Base-by-base conservation (phyloP, 2,797 vertebrate species). In the Trichosurus vulpecula region DNA sequence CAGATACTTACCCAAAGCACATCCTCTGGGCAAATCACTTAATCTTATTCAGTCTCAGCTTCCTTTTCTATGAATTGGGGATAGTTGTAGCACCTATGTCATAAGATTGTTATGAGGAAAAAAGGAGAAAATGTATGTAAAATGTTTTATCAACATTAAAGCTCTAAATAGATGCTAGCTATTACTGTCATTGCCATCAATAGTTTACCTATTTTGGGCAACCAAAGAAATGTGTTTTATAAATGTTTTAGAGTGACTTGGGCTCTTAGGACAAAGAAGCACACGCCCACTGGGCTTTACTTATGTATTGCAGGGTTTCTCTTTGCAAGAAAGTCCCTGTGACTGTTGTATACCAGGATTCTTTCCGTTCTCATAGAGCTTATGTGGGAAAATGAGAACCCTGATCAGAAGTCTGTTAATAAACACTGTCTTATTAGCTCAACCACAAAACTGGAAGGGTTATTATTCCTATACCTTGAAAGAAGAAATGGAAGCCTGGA, bases 401-500 rank as follows among this genome's bases (percentile, higher is more conserved):
- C 41, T 1, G 0, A 30, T 11, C 41, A 91, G 30, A 92, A 92
- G 90, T 47, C 30, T 90, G 30, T 51, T 93, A 91, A 90, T 29
- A 92, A 95, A 95, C 56, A 91, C 30, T 8, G 57, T 47, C 54
- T 95, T n/a, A 94, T 96, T 94, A 91, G 51, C 53, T 54, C 53
- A 91, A n/a, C 10, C 31, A 81, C 8, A 81, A 22, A 47, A 47
- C 81, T 25, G 74, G 8, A 27, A 47, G n/a, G 16, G 16, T 47
- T 81, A 47, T 81, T 47, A 66, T 96, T 90, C 11, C 35, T 93
- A 93, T 27, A 66, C 51, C 51, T 81, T 47, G 22, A 90, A 57
- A 27, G 93, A 96, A 91, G 57, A 95, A 92, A 94, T 95, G 93
- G 91, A 95, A 87, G n/a, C 29, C 31, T n/a, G 22, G 30, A 47